Conservation (phyloP, 1,140 invertebrate species). For the Akabosia matsudoensis region DNA sequence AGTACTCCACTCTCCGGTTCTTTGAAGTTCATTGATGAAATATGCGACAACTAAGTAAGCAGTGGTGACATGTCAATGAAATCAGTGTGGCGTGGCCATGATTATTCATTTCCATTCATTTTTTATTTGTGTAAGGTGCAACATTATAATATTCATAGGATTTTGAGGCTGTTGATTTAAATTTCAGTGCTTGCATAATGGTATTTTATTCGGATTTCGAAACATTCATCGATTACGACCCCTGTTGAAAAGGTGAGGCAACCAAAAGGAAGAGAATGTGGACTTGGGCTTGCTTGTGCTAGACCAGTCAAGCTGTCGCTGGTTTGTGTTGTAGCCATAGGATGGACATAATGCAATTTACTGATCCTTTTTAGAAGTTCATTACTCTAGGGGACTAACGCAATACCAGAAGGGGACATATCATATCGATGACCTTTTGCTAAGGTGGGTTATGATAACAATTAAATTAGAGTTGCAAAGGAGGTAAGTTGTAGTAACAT, state of each 20-base stretch:
- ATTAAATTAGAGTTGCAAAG: too few species aligned
- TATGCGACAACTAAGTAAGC: constrained; percentile 9
- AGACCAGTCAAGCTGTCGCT: not conserved
- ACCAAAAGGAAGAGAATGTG: constrained; percentile 6
- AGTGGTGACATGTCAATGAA: not conserved
- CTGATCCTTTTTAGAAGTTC: too few species aligned
- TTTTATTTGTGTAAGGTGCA: too few species aligned
- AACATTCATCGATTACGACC: constrained; percentile 10
- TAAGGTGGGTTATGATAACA: too few species aligned
- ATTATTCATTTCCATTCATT: too few species aligned
- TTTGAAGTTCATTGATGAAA: not conserved
- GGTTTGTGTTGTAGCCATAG: too few species aligned
- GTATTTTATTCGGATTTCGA: constrained; percentile 15
- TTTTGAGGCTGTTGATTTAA: not conserved
- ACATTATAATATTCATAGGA: too few species aligned
- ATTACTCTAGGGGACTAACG: too few species aligned
- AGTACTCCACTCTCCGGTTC: not conserved
- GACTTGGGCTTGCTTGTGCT: not conserved
- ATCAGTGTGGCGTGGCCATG: not conserved
- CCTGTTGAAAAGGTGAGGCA: not conserved
- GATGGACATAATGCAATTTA: too few species aligned
- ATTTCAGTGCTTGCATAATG: constrained; percentile 2
- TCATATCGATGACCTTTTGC: too few species aligned
- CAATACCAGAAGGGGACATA: too few species aligned
- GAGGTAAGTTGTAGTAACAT: too few species aligned